A percentile compares a stretch with the other conserved stretches of the same genome.
phyloP scores from a whole-genome alignment of 2,113 vertebrate species.

The Spheniscus mendiculus region DNA sequence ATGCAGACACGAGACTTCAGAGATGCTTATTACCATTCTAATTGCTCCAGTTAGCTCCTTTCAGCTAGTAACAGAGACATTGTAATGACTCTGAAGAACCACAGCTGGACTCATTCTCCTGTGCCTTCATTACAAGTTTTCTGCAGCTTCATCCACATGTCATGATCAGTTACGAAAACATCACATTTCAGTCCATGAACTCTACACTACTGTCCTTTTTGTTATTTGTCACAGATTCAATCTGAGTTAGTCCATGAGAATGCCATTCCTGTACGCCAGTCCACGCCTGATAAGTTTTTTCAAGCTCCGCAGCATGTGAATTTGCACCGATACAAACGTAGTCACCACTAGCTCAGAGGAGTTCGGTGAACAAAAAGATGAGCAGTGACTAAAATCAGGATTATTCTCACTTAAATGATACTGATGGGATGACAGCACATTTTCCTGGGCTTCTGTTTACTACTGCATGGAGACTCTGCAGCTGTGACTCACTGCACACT shows the following conservation, averaged over 20 bases:
- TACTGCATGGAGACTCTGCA: rapidly evolving
- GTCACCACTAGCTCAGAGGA: not conserved
- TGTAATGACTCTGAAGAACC: not conserved
- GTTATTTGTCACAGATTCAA: not conserved
- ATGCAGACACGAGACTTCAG: not conserved
- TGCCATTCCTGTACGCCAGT: not conserved
- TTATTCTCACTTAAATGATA: not conserved
- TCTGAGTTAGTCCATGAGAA: not conserved
- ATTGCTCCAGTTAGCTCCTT: conserved; percentile 13
- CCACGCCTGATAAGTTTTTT: not conserved
- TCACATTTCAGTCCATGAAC: not conserved
- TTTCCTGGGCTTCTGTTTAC: not conserved
- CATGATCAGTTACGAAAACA: not conserved
- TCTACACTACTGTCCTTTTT: not conserved
- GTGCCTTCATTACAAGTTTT: not conserved
- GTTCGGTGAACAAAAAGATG: not conserved
- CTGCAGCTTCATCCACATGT: not conserved
- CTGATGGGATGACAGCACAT: not conserved
- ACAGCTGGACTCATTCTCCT: not conserved
- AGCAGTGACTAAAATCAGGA: not conserved
- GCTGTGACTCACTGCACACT: not conserved
- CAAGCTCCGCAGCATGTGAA: not conserved
- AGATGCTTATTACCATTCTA: not conserved
- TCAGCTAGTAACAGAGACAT: not conserved
- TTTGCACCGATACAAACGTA: rapidly evolving